Evolutionary conservation across 2,113 vertebrate species (phyloP).

Genomic region (Ginglymostoma cirratum): DNA sequence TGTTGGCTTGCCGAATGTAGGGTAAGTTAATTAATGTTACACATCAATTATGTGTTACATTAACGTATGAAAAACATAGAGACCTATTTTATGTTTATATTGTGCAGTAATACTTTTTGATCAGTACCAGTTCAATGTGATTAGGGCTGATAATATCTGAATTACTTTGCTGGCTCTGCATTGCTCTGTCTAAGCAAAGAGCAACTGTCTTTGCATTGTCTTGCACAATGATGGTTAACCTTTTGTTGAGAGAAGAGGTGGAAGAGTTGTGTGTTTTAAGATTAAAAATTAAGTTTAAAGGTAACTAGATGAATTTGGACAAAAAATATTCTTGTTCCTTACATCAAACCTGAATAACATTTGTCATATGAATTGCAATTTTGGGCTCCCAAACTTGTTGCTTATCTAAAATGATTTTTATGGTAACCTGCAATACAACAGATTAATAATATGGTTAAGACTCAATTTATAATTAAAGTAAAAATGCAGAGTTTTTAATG

Average conservation of each 20-base stretch:
- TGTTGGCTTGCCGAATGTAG: slow-evolving; percentile 94
- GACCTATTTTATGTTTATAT: background rate
- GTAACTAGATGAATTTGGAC: background rate
- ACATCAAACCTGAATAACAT: background rate
- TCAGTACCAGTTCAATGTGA: background rate
- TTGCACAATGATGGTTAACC: background rate
- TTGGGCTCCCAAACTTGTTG: background rate
- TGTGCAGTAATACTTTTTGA: background rate
- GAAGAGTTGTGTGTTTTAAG: background rate
- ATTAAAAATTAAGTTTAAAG: slow-evolving; percentile 8
- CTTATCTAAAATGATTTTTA: background rate
- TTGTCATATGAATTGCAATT: background rate
- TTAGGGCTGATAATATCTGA: background rate
- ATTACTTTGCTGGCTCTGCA: background rate
- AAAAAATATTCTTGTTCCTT: background rate
- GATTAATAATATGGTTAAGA: background rate
- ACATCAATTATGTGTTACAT: background rate
- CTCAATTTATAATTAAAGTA: background rate
- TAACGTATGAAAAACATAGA: background rate
- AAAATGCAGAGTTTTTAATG: background rate
- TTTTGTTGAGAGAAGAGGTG: background rate
- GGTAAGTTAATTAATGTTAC: slow-evolving; percentile 61
- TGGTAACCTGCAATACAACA: background rate
- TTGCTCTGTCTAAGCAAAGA: background rate
- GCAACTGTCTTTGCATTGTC: background rate